Evolutionary conservation across 2,797 vertebrate species (phyloP), one percentile per base, ranked within the genome.

Genomic region (Pangasius larnaudii): DNA sequence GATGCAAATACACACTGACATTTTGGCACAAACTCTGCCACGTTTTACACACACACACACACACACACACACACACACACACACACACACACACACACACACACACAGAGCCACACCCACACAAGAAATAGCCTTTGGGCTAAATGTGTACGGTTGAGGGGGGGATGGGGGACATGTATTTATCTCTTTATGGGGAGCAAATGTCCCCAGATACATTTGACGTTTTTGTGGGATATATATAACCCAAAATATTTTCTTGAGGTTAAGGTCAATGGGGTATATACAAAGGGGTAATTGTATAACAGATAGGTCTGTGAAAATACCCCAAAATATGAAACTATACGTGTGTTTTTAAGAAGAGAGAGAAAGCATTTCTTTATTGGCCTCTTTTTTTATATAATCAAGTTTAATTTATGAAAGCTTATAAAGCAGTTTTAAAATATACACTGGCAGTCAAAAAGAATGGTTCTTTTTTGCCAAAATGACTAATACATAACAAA

Each of bases 1-100:
- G 74, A 82, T 85, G 75, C 71, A 81, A 67, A 86, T 74, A 86
- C 53, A 74, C 24, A 65, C 24, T 86, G 74, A 88, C 46, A 58
- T 87, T 71, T 71, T 51, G 42, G 36, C 18, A 86, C 36, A 86
- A 86, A 77, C 39, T 61, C 71, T 49, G 85, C 72, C 42, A 86
- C 27, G 33, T 85, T 39, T 1, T 16, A 46, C 53, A 75, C 53
- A 75, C 19, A 74, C 49, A 53, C 27, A 79, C 51, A 58, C 49
- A 36, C 77, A 80, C 33, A 59, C 80, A 80, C 19, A 33, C 78
- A 56, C n/a, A 33, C 36, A 36, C 2, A 39, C 19, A 74, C 49
- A 53, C 27, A 79, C 51, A 58, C 49, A 36, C 77, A 80, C 33
- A 46, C 53, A 75, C 53, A 75, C 19, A 74, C 49, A 53, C 27